A percentile compares a stretch with the other conserved stretches of the same genome.
These are phyloP conservation scores for Meloidogyne hapla DNA, from an alignment of 1,140 invertebrate genomes.

Conservation along the genomic window DNA sequence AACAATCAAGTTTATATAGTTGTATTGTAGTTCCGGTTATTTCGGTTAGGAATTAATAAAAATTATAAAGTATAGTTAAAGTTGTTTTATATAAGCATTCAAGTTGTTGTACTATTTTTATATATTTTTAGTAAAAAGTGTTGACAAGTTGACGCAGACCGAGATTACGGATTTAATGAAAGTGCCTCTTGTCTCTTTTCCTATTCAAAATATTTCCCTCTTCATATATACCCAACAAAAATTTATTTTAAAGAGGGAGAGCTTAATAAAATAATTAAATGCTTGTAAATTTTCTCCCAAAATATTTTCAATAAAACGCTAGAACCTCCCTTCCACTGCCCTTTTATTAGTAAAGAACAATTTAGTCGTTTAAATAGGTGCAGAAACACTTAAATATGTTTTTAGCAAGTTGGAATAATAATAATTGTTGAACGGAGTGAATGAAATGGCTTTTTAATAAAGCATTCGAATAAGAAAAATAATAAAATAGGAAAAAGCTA, in stretches of 20 bases:
- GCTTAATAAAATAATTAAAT: conserved; percentile 6
- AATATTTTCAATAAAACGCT: neutral
- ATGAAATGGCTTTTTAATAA: conserved; percentile 1
- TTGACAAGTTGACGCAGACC: neutral
- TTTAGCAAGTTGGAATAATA: neutral
- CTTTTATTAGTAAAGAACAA: neutral
- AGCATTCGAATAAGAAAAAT: neutral
- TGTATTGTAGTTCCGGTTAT: neutral
- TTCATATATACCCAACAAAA: no score
- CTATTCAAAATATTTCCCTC: no score
- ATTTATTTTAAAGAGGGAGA: neutral
- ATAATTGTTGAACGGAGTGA: neutral
- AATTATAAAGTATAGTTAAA: neutral
- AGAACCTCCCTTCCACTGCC: neutral
- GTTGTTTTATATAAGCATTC: neutral
- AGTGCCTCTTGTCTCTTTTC: neutral
- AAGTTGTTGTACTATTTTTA: neutral
- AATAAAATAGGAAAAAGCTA: no score
- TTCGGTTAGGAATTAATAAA: neutral
- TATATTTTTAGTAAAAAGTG: neutral
- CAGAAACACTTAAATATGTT: conserved; percentile 3
- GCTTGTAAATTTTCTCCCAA: neutral
- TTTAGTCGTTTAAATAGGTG: conserved; percentile 5
- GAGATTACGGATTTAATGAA: conserved; percentile 5
- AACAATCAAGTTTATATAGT: neutral